Evolutionary conservation across 92 coral and sea anemone species (phyloP).

Genomic region (Desmophyllum pertusum): DNA sequence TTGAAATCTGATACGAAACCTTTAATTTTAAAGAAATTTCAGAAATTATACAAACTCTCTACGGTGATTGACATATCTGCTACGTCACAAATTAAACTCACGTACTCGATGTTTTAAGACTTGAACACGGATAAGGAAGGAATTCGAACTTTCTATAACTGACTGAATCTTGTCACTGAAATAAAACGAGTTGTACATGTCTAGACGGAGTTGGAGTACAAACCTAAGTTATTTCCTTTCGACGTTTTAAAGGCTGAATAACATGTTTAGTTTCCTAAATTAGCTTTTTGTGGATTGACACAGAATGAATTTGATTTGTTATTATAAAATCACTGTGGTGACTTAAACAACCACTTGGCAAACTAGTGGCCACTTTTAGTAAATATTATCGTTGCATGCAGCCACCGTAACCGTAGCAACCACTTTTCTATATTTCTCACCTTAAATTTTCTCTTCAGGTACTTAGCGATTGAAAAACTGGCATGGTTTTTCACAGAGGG

Average conservation of each 20-base stretch:
- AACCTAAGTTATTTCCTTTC: background rate
- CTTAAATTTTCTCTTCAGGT: background rate
- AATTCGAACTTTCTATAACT: background rate
- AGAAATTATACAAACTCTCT: background rate
- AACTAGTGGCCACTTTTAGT: background rate
- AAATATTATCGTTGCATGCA: background rate
- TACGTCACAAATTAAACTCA: background rate
- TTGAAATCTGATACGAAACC: background rate
- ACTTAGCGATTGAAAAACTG: background rate
- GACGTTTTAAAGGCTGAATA: background rate
- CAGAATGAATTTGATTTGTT: background rate
- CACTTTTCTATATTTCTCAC: background rate
- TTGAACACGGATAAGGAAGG: background rate
- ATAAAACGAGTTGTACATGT: background rate
- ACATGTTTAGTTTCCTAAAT: background rate
- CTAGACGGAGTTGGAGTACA: background rate
- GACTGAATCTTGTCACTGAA: background rate
- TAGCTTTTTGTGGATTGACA: background rate
- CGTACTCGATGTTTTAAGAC: background rate
- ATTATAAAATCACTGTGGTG: background rate
- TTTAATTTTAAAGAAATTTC: background rate
- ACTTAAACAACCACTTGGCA: background rate
- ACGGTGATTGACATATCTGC: background rate
- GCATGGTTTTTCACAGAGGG: too few species aligned
- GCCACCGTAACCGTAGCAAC: background rate